phyloP scores from a whole-genome alignment of 2,113 vertebrate genomes.

The Crotophaga sulcirostris region DNA sequence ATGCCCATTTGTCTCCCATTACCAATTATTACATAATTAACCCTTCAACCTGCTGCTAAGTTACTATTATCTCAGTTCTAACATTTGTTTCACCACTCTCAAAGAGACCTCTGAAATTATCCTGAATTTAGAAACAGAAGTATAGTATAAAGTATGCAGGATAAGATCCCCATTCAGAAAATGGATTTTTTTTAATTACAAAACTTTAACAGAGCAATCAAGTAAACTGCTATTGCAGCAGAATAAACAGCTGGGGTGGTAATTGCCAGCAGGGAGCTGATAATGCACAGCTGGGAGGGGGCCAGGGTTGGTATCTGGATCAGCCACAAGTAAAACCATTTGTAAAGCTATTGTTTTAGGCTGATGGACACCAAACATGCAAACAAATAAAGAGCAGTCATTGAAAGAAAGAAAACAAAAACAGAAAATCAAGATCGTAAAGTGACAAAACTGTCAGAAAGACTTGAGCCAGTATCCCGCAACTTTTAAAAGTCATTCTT shows the following conservation, averaged over 20 bases:
- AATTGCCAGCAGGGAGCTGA: background rate
- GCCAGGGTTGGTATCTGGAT: background rate
- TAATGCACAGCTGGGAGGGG: background rate
- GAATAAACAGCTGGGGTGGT: background rate
- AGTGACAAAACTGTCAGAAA: background rate
- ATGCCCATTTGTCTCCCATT: background rate
- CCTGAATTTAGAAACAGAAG: background rate
- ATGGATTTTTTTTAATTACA: background rate
- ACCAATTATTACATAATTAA: background rate
- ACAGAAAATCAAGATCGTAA: background rate
- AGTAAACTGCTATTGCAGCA: background rate
- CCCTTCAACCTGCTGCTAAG: background rate
- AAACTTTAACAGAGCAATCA: background rate
- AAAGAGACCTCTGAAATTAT: background rate
- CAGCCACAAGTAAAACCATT: background rate
- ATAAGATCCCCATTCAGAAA: background rate
- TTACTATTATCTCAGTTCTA: background rate
- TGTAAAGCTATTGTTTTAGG: background rate
- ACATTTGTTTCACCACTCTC: background rate
- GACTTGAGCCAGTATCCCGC: accelerated
- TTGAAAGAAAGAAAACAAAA: background rate
- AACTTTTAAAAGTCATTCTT: background rate
- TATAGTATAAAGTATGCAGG: background rate
- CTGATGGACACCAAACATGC: background rate
- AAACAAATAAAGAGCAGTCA: background rate